Conservation (phyloP, 1,140 invertebrate genomes). For the Platorchestia sp. region DNA sequence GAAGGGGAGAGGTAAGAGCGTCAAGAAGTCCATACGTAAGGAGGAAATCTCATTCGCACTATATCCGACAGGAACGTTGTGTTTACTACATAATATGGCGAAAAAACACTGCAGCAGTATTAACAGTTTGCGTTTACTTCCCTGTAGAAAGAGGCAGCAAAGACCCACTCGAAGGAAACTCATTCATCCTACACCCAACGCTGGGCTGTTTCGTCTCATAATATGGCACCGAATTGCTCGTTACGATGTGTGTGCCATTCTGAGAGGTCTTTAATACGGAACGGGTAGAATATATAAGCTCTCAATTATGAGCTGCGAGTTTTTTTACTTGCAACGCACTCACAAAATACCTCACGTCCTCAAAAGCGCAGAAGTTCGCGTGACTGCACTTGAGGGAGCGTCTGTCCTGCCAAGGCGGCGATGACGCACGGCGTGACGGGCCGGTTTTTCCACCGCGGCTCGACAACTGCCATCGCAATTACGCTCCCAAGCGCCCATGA, state of each 20-base stretch:
- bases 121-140: neutral
- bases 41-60: neutral
- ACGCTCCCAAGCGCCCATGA: neutral
- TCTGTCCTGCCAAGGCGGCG: neutral
- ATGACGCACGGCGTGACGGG: neutral
- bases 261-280: neutral
- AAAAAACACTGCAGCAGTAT: neutral
- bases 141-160: neutral
- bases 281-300: neutral
- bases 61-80: neutral
- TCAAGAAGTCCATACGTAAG: neutral
- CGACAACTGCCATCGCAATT: neutral
- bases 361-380: neutral
- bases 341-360: neutral
- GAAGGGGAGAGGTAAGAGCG: neutral
- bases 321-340: neutral
- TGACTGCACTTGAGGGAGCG: neutral
- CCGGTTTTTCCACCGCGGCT: neutral
- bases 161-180: neutral
- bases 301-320: neutral
- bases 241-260: neutral
- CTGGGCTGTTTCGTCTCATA: neutral
- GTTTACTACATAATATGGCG: neutral
- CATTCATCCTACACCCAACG: neutral
- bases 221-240: neutral